phyloP scores from a whole-genome alignment of 1,140 invertebrate species.

The Drosophila triauraria region DNA sequence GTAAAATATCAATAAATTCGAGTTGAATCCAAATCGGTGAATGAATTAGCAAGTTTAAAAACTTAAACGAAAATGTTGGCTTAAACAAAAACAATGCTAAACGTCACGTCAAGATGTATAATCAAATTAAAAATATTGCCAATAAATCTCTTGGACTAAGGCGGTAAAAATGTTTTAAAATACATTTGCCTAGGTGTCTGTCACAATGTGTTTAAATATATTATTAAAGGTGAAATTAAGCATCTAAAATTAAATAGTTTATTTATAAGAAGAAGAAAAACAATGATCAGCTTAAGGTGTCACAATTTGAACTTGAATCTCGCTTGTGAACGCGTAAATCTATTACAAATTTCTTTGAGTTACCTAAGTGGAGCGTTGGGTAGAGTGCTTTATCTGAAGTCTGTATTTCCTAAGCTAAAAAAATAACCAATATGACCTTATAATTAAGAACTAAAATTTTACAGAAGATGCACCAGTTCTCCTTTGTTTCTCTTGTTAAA shows the following conservation, averaged over 20 bases:
- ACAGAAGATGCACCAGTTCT: background rate
- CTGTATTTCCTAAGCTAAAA: no score
- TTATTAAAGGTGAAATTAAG: background rate
- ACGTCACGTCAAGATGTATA: constrained; percentile 22
- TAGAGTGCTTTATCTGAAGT: no score
- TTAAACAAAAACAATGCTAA: constrained; percentile 12
- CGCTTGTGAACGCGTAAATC: background rate
- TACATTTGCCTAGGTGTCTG: constrained; percentile 1
- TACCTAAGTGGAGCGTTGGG: no score
- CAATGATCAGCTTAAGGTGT: background rate
- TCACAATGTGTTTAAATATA: constrained; percentile 7
- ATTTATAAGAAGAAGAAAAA: background rate
- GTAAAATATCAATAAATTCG: constrained; percentile 3
- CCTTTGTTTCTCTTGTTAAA: background rate
- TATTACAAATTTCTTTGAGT: no score
- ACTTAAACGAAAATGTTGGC: background rate
- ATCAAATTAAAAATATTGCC: constrained; percentile 28
- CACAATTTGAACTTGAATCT: background rate
- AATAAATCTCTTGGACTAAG: constrained; percentile 20
- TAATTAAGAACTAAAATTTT: background rate
- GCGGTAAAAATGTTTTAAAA: constrained; percentile 18
- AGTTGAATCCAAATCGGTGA: background rate
- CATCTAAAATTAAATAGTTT: background rate
- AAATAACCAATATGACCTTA: no score
- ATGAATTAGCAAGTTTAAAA: constrained; percentile 11